A percentile compares a stretch with the other conserved stretches of the same genome.
phyloP scores from a whole-genome alignment of 2,113 vertebrate genomes.

The Parotia lawesii region DNA sequence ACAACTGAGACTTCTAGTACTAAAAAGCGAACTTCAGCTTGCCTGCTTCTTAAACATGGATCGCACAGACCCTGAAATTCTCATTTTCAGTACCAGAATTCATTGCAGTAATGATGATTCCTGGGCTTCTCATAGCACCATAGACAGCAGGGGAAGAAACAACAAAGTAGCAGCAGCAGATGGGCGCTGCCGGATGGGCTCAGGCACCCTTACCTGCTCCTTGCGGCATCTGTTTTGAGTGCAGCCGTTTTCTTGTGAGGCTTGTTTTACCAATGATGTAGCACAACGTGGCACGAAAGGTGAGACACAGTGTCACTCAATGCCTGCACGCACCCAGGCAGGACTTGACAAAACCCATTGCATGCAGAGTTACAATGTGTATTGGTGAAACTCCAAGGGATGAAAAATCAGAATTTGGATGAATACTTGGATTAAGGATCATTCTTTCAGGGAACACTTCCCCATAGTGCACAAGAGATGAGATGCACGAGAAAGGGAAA shows the following conservation, averaged over 20 bases:
- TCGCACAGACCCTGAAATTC: background rate
- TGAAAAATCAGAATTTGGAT: background rate
- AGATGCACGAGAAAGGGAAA: background rate
- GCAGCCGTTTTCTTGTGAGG: background rate
- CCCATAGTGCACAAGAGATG: background rate
- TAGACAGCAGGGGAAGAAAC: background rate
- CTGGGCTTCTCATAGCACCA: background rate
- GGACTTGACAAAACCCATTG: background rate
- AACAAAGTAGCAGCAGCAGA: background rate
- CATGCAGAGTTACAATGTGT: rapidly evolving
- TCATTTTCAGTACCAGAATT: background rate
- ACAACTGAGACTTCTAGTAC: background rate
- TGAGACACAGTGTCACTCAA: background rate
- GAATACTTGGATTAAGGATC: background rate
- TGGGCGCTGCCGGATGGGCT: background rate
- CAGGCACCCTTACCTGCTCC: background rate
- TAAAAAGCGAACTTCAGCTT: background rate
- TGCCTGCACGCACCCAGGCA: background rate
- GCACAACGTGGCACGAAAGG: background rate
- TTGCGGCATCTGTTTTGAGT: background rate
- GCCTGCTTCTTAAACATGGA: background rate
- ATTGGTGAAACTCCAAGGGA: background rate
- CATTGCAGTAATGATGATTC: background rate
- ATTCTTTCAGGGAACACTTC: background rate
- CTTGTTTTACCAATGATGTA: background rate